Evolutionary conservation across 2,888 invertebrate species (phyloP).

Genomic region (Trichopoda pennipes): DNA sequence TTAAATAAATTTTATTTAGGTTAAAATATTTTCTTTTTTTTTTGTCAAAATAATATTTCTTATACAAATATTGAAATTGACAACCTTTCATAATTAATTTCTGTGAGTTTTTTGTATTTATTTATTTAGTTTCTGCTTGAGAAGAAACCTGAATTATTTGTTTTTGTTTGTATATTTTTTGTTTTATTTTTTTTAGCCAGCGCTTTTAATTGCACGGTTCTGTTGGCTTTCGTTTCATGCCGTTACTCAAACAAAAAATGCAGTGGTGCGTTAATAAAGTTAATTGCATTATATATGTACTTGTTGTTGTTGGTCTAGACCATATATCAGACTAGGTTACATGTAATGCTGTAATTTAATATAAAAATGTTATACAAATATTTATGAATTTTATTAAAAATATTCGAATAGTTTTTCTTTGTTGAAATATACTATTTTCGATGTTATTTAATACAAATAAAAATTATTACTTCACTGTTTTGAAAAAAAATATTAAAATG

Average conservation of each 20-base stretch:
- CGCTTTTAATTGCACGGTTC: slow-evolving; percentile 20
- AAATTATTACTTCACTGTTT: neutral
- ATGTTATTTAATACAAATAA: neutral
- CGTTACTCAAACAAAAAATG: slow-evolving; percentile 41
- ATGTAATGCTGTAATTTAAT: slow-evolving; percentile 43
- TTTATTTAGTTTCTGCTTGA: slow-evolving; percentile 56
- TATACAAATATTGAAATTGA: slow-evolving; percentile 50
- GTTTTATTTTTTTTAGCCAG: slow-evolving; percentile 6
- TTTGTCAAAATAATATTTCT: slow-evolving; percentile 23
- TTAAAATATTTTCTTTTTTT: too few species aligned
- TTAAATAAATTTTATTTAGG: too few species aligned
- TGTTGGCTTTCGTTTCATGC: slow-evolving; percentile 41
- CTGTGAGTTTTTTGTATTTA: neutral
- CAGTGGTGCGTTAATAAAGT: slow-evolving; percentile 64
- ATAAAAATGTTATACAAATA: slow-evolving; percentile 18
- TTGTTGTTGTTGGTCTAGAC: slow-evolving; percentile 56
- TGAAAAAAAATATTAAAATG: too few species aligned
- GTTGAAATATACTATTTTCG: too few species aligned
- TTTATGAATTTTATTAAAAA: slow-evolving; percentile 7
- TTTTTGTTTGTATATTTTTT: slow-evolving; percentile 6
- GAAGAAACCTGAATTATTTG: slow-evolving; percentile 49
- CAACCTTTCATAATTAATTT: slow-evolving; percentile 56
- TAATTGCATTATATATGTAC: slow-evolving; percentile 46
- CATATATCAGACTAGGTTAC: slow-evolving; percentile 38
- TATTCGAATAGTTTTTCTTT: neutral